Percentiles rank a stretch among this genome's conserved stretches.
phyloP scores from a whole-genome alignment of 2,888 invertebrate genomes.

The Odontocolon sp. region DNA sequence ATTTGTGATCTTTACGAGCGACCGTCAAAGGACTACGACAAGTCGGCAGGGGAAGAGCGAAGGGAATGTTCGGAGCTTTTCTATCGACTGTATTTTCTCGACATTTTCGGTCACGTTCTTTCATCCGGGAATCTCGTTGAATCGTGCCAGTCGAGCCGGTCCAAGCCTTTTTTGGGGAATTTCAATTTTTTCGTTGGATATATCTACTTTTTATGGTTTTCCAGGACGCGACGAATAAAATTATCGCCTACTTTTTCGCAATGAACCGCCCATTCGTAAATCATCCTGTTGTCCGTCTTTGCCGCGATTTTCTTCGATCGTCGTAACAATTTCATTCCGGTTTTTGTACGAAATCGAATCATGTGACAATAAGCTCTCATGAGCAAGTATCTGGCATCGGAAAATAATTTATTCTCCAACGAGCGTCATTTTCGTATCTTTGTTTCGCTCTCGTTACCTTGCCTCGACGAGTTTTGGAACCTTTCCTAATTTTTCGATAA shows the following conservation, averaged over 20 bases:
- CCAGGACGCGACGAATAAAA: neutral
- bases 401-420: conserved; percentile 1
- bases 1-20: neutral
- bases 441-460: conserved; percentile 37
- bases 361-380: conserved; percentile 83
- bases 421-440: neutral
- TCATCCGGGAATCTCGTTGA: conserved; percentile 82
- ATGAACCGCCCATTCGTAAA: conserved; percentile 82
- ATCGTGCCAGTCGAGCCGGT: conserved; percentile 80
- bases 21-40: conserved; percentile 25
- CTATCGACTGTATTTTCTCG: conserved; percentile 79
- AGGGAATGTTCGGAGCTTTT: too few relatives aligned
- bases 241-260: conserved; percentile 81
- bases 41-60: conserved; percentile 81
- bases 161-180: conserved; percentile 81
- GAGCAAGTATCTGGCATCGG: conserved; percentile 81
- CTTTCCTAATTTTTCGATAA: conserved; percentile 70
- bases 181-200: neutral
- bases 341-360: conserved; percentile 80
- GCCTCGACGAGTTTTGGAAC: conserved; percentile 72
- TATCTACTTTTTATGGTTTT: neutral
- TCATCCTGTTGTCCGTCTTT: conserved; percentile 79
- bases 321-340: conserved; percentile 79
- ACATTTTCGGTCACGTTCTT: conserved; percentile 80
- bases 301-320: conserved; percentile 79